Percentiles rank a stretch among this genome's conserved stretches.
Evolutionary conservation across 2,888 invertebrate genomes (phyloP).

Genomic region (Cephus runcator): DNA sequence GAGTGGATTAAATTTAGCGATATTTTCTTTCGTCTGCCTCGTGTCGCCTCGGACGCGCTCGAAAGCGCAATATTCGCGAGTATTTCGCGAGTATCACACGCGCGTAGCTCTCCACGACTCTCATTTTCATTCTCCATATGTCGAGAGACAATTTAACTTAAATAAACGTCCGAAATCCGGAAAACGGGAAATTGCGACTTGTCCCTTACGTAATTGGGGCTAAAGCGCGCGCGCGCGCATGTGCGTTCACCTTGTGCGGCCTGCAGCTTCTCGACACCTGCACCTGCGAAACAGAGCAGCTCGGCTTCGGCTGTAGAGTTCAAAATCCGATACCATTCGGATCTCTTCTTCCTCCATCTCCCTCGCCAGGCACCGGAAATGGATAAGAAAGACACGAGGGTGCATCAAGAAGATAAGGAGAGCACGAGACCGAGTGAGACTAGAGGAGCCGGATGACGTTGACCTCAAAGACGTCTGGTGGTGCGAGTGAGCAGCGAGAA

Average conservation of each 20-base stretch:
- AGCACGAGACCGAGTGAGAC: slow-evolving; percentile 28
- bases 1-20: slow-evolving; percentile 57
- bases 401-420: slow-evolving; percentile 10
- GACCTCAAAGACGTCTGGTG: slow-evolving; percentile 51
- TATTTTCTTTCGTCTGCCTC: slow-evolving; percentile 55
- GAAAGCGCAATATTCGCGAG: background rate
- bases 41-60: slow-evolving; percentile 23
- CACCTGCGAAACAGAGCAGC: slow-evolving; percentile 4
- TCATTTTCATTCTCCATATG: no score
- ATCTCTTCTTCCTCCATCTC: no score
- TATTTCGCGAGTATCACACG: slow-evolving; percentile 6
- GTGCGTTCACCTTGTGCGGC: slow-evolving; percentile 32
- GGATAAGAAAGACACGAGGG: background rate
- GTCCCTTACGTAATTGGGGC: slow-evolving; percentile 41
- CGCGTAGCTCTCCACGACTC: no score
- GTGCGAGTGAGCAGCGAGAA: no score
- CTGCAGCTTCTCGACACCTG: slow-evolving; percentile 34
- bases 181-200: slow-evolving; percentile 31
- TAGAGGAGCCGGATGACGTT: slow-evolving; percentile 53
- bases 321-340: no score
- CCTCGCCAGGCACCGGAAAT: no score
- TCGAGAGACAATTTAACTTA: no score
- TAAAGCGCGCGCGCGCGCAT: slow-evolving; percentile 22
- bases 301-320: no score
- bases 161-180: slow-evolving; percentile 17